phyloP scores from a whole-genome alignment of 2,113 vertebrate species.

The Gadus macrocephalus region DNA sequence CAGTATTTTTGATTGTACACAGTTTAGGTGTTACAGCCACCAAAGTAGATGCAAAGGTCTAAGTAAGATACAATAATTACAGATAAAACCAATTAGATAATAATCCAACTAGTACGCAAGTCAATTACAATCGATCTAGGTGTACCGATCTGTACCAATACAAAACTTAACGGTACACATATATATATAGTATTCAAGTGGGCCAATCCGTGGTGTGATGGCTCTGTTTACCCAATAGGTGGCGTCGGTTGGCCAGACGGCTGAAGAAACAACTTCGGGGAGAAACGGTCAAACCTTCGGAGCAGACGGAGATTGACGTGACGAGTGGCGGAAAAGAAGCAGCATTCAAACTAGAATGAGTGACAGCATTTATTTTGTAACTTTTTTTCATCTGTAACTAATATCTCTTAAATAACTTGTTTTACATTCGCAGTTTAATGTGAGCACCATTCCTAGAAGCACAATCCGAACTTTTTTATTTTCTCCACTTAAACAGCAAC shows the following conservation, averaged over 20 bases:
- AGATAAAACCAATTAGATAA: neutral
- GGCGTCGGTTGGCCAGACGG: conserved; percentile 50
- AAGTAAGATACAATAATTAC: neutral
- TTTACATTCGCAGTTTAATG: no score
- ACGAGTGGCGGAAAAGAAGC: conserved; percentile 20
- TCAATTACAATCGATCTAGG: neutral
- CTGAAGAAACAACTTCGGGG: conserved; percentile 48
- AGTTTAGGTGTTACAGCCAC: no score
- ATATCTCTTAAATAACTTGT: no score
- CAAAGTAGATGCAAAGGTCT: no score
- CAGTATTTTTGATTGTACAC: no score
- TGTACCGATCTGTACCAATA: neutral
- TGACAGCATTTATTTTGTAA: neutral
- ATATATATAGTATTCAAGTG: neutral
- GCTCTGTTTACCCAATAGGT: conserved; percentile 44
- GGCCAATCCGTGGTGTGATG: neutral
- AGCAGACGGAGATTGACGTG: neutral
- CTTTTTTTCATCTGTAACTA: no score
- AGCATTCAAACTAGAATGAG: conserved; percentile 26
- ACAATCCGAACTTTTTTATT: no score
- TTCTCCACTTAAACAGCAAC: no score
- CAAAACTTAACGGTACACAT: neutral
- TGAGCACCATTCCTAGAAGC: no score
- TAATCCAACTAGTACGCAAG: neutral
- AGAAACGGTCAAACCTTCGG: conserved; percentile 26